Percentiles rank a stretch among this genome's conserved stretches.
These are phyloP conservation scores for Pituophis catenifer DNA, from an alignment of 2,113 vertebrate species.

Conservation along the genomic window DNA sequence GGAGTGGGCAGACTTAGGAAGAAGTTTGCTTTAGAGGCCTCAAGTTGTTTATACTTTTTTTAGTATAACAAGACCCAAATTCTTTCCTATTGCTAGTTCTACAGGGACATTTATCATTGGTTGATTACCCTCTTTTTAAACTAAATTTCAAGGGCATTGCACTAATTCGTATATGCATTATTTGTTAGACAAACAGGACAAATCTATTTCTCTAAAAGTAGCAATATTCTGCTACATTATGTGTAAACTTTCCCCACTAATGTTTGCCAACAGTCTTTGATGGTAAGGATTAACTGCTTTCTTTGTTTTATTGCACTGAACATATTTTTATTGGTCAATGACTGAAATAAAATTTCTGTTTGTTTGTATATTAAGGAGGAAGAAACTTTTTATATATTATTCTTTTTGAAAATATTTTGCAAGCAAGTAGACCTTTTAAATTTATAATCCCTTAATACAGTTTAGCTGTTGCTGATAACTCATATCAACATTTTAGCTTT, in stretches of 20 bases:
- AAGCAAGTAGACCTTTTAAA: not conserved
- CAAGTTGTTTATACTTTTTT: not conserved
- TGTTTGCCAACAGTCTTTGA: no score
- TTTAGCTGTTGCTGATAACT: not conserved
- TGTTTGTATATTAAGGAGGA: not conserved
- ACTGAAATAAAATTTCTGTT: no score
- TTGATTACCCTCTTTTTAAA: no score
- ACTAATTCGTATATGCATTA: not conserved
- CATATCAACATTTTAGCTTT: not conserved
- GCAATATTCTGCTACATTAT: no score
- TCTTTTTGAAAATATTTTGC: not conserved
- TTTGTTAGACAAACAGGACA: not conserved
- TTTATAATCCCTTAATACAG: not conserved
- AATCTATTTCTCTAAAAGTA: no score
- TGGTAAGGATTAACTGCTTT: no score
- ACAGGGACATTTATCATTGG: not conserved
- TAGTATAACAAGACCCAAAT: not conserved
- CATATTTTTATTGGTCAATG: no score
- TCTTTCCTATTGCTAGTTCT: not conserved
- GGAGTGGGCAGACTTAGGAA: not conserved
- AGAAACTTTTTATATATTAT: not conserved
- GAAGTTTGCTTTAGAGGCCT: not conserved
- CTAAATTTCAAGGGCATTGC: not conserved
- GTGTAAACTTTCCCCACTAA: no score
- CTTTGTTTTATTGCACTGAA: no score